Evolutionary conservation across 2,888 invertebrate genomes (phyloP), one percentile per base, ranked within the genome.

Genomic region (Salticus scenicus): DNA sequence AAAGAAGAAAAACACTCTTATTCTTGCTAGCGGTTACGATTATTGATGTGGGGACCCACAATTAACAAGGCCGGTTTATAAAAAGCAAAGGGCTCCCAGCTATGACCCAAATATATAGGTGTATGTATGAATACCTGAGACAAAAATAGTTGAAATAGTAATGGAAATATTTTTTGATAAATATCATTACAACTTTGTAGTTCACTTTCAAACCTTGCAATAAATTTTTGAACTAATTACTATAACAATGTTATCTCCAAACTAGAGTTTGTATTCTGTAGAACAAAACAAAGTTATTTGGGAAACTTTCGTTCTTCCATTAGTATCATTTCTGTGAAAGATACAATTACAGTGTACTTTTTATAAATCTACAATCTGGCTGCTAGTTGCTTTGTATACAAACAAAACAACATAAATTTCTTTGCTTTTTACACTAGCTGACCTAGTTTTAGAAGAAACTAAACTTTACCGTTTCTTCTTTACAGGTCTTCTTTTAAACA

Each of bases 11-110:
- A 57, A 12, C 57, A 57, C 57, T 57, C 12, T 57, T 57, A 57
- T 57, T 57, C 57, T 57, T 57, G 57, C 57, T 57, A 24, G 57
- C 57, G 57, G 57, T 57, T 57, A 57, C 24, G 57, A 57, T 57
- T 57, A 57, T 57, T 57, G 57, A 57, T 57, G 57, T 57, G 57
- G 4, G 57, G 57, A 57, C 57, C 57, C 7, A 17, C 57, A 57
- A 57, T 57, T 57, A 57, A 57, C 57, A 57, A 57, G 57, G 57
- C 57, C 24, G 57, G 24, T 8, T 57, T 57, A 57, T 57, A 57
- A 57, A 57, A 57, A 57, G 57, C 57, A 57, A 57, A 57, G 24
- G n/a, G 57, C 57, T 57, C 57, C 24, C 24, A 57, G 57, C 14
- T 57, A 24, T 57, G 57, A 57, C 57, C 57, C 24, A 57, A 57